Evolutionary conservation across 92 coral and sea anemone genomes (phyloP), one percentile per base, ranked within the genome.

Genomic region (Virgularia gustaviana): DNA sequence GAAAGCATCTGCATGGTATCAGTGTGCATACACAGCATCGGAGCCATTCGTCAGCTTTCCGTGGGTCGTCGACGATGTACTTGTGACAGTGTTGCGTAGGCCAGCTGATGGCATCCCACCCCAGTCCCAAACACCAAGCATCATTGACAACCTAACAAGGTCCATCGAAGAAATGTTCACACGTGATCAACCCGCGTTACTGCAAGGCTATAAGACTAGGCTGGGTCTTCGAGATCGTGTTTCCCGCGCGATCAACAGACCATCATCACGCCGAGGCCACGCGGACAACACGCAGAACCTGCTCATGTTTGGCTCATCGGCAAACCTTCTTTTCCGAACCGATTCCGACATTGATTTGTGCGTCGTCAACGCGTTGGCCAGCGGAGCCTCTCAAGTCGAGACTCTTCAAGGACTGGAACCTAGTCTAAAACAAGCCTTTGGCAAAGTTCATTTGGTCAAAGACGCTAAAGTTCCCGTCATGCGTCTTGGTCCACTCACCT

Each of bases 1-100:
- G 72, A 94, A 94, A 73, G 99, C 94, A 1, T 89, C 90, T 16
- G 96, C 99, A 2, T 94, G 99, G 99, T 94, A 94, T 31, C 78
- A 84, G 67, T 83, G 84, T 31, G 85, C 99, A 12, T 94, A 94
- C 70, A 68, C 49, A 68, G 41, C 75, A 6, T 23, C 33, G 59
- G 66, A 31, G 27, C 94, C 80, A 75, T 94, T 82, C 63, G 79
- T 94, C 57, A 94, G 99, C 77, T 89, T 94, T 56, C 96, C 99
- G 13, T 94, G 99, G 99, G 56, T 94, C 23, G 90, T 94, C 36
- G 96, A 94, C 81, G 99, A 94, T 79, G 85, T 94, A 73, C 84
- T 94, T 85, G 57, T 85, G 25, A 44, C 85, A 11, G 80, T 94
- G 73, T 58, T 82, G 37, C 45, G 63, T 15, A 62, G 61, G 16